Percentiles rank a stretch among this genome's conserved stretches.
Evolutionary conservation across 1,140 invertebrate species (phyloP).

Genomic region (Adoxophyes honmai): DNA sequence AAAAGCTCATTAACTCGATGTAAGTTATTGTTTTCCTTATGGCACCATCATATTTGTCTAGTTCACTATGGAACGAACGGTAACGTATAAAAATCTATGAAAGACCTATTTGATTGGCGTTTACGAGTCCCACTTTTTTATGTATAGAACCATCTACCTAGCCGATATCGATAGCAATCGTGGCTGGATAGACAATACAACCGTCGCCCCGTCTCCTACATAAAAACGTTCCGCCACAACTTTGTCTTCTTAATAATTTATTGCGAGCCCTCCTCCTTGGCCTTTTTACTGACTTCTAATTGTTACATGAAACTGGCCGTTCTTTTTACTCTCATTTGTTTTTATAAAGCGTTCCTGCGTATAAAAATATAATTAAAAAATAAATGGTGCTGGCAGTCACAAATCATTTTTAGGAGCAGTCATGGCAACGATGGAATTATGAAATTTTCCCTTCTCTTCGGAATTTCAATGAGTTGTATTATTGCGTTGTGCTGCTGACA

Average conservation of each 20-base stretch:
- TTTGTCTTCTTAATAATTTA: constrained; percentile 11
- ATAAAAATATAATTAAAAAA: no score
- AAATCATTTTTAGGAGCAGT: no score
- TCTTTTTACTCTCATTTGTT: constrained; percentile 2
- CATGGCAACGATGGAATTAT: no score
- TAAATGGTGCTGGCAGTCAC: no score
- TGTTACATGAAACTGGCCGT: constrained; percentile 15
- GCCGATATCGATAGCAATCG: neutral
- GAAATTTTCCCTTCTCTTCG: no score
- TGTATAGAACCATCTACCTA: no score
- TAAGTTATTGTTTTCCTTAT: no score
- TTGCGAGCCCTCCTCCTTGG: constrained; percentile 1
- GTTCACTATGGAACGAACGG: neutral
- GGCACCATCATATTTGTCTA: no score
- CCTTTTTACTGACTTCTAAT: constrained; percentile 18
- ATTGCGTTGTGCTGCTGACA: no score
- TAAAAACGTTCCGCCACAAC: neutral
- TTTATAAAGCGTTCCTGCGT: neutral
- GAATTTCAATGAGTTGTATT: no score
- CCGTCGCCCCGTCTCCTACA: neutral
- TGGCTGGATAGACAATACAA: neutral
- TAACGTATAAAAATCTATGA: neutral
- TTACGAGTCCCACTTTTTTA: no score
- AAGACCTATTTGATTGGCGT: neutral
- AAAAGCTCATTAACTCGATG: no score